Conservation (phyloP, 2,113 vertebrate species). For the Oxygymnocypris stewartii region DNA sequence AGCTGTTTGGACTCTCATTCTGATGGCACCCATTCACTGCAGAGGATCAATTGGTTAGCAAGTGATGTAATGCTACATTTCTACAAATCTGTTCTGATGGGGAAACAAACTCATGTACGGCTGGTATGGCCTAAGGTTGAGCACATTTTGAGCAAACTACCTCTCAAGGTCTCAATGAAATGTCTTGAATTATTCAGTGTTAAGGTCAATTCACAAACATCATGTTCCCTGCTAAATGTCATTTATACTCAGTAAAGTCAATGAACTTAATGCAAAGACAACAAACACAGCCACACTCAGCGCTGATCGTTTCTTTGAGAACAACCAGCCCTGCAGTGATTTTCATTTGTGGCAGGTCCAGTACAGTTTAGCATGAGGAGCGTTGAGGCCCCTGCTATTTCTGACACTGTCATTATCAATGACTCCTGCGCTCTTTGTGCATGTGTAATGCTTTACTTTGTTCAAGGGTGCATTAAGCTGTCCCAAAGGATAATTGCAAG, state of each 20-base stretch:
- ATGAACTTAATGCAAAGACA: neutral
- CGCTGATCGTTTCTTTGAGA: neutral
- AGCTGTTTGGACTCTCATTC: neutral
- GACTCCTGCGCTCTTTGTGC: conserved; percentile 52
- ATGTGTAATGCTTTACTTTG: conserved; percentile 69
- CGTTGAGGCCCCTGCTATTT: conserved; percentile 18
- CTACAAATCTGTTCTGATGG: neutral
- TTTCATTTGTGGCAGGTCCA: neutral
- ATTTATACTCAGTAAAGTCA: neutral
- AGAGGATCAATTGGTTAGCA: neutral
- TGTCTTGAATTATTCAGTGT: neutral
- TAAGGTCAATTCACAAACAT: neutral
- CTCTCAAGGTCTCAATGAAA: neutral
- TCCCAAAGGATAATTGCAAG: conserved; percentile 68
- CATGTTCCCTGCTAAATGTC: neutral
- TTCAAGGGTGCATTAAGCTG: conserved; percentile 62
- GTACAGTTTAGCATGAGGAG: conserved; percentile 7
- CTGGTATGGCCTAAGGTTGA: too few species aligned
- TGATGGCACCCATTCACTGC: neutral
- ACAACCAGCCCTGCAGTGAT: neutral
- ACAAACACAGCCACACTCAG: neutral
- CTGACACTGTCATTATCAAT: conserved; percentile 33
- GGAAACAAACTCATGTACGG: neutral
- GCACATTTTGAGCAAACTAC: neutral
- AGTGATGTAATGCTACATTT: neutral